Percentiles rank a stretch among this genome's conserved stretches.
Evolutionary conservation across 2,888 invertebrate species (phyloP).

Genomic region (Thysanoteuthis rhombus): DNA sequence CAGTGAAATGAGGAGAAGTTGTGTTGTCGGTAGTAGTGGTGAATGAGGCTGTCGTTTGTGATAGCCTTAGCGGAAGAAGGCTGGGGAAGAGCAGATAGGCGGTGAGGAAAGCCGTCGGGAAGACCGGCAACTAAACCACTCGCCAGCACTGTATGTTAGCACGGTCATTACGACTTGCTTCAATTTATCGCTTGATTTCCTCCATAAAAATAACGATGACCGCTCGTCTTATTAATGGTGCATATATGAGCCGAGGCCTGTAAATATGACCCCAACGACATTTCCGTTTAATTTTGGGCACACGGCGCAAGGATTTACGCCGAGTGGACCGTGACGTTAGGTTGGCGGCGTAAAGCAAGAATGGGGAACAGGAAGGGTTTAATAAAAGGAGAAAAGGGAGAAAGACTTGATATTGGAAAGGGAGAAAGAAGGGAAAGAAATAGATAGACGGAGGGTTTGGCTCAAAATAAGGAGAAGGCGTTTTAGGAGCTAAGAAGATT

Average conservation of each 20-base stretch:
- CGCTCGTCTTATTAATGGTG: slow-evolving; percentile 12
- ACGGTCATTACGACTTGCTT: slow-evolving; percentile 12
- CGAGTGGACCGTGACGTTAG: slow-evolving; percentile 12
- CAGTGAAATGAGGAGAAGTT: slow-evolving; percentile 12
- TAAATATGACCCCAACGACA: slow-evolving; percentile 12
- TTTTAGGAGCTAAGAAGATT: not conserved
- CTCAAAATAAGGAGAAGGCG: no score
- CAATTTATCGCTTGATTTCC: slow-evolving; percentile 12
- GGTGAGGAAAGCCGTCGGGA: not conserved
- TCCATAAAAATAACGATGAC: not conserved
- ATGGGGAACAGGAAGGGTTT: not conserved
- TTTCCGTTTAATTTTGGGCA: slow-evolving; percentile 12
- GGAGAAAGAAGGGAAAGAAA: no score
- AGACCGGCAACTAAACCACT: slow-evolving; percentile 12
- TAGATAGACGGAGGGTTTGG: no score
- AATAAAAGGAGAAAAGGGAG: not conserved
- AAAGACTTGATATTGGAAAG: not conserved
- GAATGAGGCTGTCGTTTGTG: slow-evolving; percentile 12
- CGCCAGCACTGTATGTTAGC: not conserved
- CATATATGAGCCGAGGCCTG: slow-evolving; percentile 12
- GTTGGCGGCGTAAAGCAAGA: slow-evolving; percentile 12
- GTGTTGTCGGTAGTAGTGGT: not conserved
- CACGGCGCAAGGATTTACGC: slow-evolving; percentile 12
- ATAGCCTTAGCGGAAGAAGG: not conserved
- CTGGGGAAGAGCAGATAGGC: not conserved